phyloP scores from a whole-genome alignment of 2,113 vertebrate species.

The Manacus vitellinus region DNA sequence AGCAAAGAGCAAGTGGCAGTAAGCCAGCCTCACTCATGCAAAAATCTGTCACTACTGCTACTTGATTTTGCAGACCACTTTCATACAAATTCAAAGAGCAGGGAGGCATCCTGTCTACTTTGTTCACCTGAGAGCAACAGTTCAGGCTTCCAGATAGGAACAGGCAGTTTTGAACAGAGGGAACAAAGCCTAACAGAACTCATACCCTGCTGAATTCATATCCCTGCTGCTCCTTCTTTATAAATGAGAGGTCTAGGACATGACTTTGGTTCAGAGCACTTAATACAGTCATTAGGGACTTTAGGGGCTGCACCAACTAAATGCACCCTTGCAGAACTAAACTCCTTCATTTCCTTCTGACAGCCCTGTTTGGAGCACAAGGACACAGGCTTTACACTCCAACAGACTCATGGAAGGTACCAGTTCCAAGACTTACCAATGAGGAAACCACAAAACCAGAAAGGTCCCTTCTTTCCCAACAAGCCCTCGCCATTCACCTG shows the following conservation, averaged over 20 bases:
- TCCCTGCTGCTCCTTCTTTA: background rate
- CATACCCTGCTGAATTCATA: background rate
- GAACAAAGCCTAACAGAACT: background rate
- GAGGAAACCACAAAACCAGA: background rate
- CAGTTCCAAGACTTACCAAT: background rate
- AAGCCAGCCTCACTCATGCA: background rate
- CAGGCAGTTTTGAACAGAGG: background rate
- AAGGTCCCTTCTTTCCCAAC: background rate
- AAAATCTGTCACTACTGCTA: background rate
- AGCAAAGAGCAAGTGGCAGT: accelerated
- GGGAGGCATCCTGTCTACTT: background rate
- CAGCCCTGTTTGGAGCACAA: background rate
- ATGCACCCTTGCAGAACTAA: background rate
- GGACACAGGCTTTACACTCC: background rate
- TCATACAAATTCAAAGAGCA: background rate
- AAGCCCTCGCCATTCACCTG: background rate
- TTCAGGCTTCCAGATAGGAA: background rate
- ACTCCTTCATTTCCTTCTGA: background rate
- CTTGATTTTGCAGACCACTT: background rate
- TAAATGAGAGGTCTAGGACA: background rate
- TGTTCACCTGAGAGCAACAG: background rate
- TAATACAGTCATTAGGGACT: background rate
- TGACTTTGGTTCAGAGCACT: background rate
- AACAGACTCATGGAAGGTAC: background rate
- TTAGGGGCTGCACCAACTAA: background rate